These are phyloP conservation scores for Centroberyx gerrardi DNA, from an alignment of 2,797 vertebrate genomes.

Conservation along the genomic window DNA sequence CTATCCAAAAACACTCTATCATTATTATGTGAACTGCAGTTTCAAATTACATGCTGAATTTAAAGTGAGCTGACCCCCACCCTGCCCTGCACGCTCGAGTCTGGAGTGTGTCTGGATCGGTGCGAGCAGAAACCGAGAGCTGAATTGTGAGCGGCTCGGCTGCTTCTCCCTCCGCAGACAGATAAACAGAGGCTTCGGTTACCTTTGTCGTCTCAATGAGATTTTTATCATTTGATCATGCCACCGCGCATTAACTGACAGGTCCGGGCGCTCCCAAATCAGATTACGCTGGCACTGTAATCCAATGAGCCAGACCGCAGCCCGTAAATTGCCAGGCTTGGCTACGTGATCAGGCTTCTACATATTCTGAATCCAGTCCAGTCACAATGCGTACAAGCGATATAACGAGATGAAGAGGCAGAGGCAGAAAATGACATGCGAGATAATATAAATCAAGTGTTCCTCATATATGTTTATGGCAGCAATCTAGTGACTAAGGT, in stretches of 20 bases:
- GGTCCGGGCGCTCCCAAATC: conserved; percentile 7
- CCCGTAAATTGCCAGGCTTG: not conserved
- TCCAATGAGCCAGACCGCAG: conserved; percentile 5
- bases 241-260: not conserved
- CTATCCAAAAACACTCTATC: too few species aligned
- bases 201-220: not conserved
- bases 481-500: too few species aligned
- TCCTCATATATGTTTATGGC: too few species aligned
- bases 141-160: conserved; percentile 4
- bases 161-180: conserved; percentile 1
- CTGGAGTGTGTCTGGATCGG: not conserved
- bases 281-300: conserved; percentile 10
- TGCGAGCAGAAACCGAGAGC: not conserved
- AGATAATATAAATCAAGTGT: too few species aligned
- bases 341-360: not conserved
- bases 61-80: not conserved
- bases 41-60: not conserved
- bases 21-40: not conserved
- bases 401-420: not conserved
- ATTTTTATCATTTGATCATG: conserved; percentile 6
- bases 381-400: not conserved
- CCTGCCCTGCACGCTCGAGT: not conserved
- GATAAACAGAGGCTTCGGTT: conserved; percentile 13
- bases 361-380: not conserved
- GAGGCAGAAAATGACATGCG: not conserved